phyloP scores from a whole-genome alignment of 35 echinoderm and acorn worm genomes.

The Heliocidaris erythrogramma region DNA sequence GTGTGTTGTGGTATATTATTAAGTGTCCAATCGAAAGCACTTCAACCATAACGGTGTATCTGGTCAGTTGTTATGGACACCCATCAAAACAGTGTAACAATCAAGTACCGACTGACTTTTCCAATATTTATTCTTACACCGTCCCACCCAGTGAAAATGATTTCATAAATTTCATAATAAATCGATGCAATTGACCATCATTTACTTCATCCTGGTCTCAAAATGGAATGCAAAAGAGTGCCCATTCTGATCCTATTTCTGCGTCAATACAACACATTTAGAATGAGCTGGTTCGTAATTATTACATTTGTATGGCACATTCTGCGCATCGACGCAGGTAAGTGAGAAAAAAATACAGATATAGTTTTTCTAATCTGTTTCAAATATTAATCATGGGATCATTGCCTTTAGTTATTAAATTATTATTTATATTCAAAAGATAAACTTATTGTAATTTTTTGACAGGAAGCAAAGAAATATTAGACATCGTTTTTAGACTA shows the following conservation, averaged over 20 bases:
- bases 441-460: too few relatives aligned
- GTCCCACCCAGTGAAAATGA: background rate
- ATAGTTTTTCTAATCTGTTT: too few relatives aligned
- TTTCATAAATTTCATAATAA: background rate
- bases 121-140: background rate
- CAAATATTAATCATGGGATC: too few relatives aligned
- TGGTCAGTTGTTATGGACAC: constrained; percentile 1
- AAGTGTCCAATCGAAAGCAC: background rate
- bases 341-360: background rate
- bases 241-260: background rate
- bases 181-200: background rate
- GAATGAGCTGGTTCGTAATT: background rate
- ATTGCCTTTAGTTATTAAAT: too few relatives aligned
- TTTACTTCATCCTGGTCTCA: background rate
- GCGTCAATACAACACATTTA: background rate
- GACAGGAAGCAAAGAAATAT: too few relatives aligned
- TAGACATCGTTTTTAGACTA: too few relatives aligned
- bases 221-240: background rate
- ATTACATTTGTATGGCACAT: background rate
- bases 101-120: background rate
- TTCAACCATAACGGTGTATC: background rate
- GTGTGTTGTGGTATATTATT: background rate
- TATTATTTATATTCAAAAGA: too few relatives aligned
- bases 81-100: background rate
- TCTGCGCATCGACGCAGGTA: background rate